Evolutionary conservation across 2,113 vertebrate genomes (phyloP).

Genomic region (Hepsetus odoe): DNA sequence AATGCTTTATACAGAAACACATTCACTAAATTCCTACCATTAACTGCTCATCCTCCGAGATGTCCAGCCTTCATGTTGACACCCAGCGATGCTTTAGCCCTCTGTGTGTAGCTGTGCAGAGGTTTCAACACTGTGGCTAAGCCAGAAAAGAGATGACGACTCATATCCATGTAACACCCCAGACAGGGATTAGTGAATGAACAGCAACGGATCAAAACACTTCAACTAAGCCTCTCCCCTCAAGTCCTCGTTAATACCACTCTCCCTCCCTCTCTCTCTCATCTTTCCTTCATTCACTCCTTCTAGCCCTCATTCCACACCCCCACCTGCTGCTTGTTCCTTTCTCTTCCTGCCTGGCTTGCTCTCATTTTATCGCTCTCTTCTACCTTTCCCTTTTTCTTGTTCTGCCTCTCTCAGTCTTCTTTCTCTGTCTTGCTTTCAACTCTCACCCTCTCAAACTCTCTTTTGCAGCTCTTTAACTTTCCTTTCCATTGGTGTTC

Average conservation of each 20-base stretch:
- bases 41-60: constrained; percentile 16
- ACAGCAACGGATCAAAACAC: not conserved
- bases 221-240: not conserved
- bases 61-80: constrained; percentile 21
- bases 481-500: not conserved
- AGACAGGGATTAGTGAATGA: constrained; percentile 23
- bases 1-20: not conserved
- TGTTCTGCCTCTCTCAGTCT: not conserved
- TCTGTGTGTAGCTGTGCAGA: not conserved
- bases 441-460: not conserved
- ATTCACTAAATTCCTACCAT: constrained; percentile 40
- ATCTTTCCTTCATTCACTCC: not conserved
- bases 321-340: not conserved
- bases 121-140: constrained; percentile 1
- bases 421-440: not conserved
- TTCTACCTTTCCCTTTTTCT: not conserved
- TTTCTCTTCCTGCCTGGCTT: no score
- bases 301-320: not conserved
- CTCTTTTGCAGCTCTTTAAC: not conserved
- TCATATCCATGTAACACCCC: constrained; percentile 15
- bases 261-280: not conserved
- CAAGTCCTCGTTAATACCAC: constrained; percentile 1
- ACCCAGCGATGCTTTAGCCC: not conserved
- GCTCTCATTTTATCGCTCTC: not conserved
- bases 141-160: constrained; percentile 14